Evolutionary conservation across 2,797 vertebrate genomes (phyloP), one percentile per base, ranked within the genome.

Genomic region (Acrossocheilus fasciatus): DNA sequence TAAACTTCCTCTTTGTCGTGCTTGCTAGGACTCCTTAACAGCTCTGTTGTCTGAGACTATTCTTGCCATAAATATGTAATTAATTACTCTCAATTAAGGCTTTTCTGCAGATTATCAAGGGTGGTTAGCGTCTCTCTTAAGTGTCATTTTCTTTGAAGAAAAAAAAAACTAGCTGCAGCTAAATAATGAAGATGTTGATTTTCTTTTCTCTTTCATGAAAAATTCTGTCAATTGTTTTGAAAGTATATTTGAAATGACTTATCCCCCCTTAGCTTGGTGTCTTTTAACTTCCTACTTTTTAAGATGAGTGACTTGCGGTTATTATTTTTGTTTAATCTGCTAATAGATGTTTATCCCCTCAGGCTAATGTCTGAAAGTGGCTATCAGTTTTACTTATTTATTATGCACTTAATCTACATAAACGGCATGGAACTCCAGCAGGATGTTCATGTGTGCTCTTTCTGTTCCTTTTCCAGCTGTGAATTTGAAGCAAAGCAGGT

Each of bases 291-390:
- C 69, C 91, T 82, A 76, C 93, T 90, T 95, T 93, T 93, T 93
- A 94, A 95, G 91, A 87, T 85, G 84, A 94, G 91, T 92, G 92
- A 88, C 95, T 95, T 92, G 90, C 93, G 91, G 93, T 95, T 94
- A 93, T 92, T 94, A 90, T 93, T 93, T 93, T 95, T 95, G 95
- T 95, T 96, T 95, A 94, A 95, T 94, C 94, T 92, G 88, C 91
- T 95, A 95, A 94, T 94, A 83, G 92, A 95, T 91, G 92, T 91
- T 89, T 91, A 91, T 93, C 91, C 90, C 91, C 93, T 93, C 91
- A 93, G 93, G 93, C 95, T 93, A 95, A 92, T 93, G 90, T 91
- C 91, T 95, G 90, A 91, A 92, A 91, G 88, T 90, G 91, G 92
- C 95, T 92, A 93, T 92, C 90, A 74, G 92, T 94, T 88, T 94